These are phyloP conservation scores for Drosophila leonis DNA, from an alignment of 2,888 invertebrate genomes.

Conservation along the genomic window DNA sequence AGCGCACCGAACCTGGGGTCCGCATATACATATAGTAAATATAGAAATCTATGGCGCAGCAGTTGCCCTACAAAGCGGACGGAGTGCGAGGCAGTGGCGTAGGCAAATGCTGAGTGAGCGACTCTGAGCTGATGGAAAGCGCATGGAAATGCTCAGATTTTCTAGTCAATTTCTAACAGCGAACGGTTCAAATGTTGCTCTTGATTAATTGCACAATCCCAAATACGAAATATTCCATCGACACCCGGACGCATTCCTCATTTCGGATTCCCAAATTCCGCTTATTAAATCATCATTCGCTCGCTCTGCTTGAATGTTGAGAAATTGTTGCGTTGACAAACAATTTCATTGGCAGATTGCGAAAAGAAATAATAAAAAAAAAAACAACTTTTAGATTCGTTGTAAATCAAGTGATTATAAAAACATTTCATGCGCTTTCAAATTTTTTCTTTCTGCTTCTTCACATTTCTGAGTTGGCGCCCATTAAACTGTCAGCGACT, in stretches of 20 bases:
- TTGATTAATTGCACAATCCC: constrained; percentile 69
- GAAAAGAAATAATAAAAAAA: constrained; percentile 40
- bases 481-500: constrained; percentile 73
- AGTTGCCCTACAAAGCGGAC: constrained; percentile 16
- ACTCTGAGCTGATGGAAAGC: constrained; percentile 46
- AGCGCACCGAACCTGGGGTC: constrained; percentile 35
- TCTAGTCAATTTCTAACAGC: constrained; percentile 47
- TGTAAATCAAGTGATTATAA: constrained; percentile 73
- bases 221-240: constrained; percentile 56
- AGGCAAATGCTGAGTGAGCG: constrained; percentile 50
- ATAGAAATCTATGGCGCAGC: constrained; percentile 38
- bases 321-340: constrained; percentile 70
- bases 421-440: constrained; percentile 39
- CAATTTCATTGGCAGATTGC: constrained; percentile 73
- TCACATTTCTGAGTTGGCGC: constrained; percentile 50
- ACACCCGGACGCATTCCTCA: constrained; percentile 31
- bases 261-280: constrained; percentile 16
- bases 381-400: constrained; percentile 32
- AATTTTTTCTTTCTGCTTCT: constrained; percentile 16
- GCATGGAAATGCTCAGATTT: constrained; percentile 50
- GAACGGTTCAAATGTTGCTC: constrained; percentile 33
- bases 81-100: not conserved
- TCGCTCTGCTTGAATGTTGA: constrained; percentile 30
- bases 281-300: constrained; percentile 65
- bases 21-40: constrained; percentile 48